Conservation (phyloP, 2,113 vertebrate genomes). For the Phyllostomus discolor region DNA sequence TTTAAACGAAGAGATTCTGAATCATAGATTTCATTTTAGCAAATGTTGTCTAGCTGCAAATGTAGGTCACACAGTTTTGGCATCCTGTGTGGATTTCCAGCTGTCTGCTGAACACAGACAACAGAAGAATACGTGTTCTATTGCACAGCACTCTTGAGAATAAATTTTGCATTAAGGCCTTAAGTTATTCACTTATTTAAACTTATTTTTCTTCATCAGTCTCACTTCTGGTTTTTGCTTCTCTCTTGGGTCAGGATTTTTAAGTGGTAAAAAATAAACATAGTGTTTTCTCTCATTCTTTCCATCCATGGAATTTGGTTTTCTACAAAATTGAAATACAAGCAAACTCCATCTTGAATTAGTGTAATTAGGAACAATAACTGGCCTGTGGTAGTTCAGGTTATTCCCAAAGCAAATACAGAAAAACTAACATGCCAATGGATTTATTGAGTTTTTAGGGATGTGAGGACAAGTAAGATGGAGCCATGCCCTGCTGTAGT, state of each 20-base stretch:
- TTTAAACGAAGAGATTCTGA: slow-evolving; percentile 27
- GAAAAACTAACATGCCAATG: background rate
- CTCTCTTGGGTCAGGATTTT: background rate
- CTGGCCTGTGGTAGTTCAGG: background rate
- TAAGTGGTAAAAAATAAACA: background rate
- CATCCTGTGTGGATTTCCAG: slow-evolving; percentile 60
- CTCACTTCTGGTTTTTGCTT: slow-evolving; percentile 43
- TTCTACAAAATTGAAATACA: slow-evolving; percentile 25
- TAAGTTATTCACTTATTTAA: background rate
- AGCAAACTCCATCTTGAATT: background rate
- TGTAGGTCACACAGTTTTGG: slow-evolving; percentile 53
- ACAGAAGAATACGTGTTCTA: slow-evolving; percentile 11
- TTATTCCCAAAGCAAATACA: background rate
- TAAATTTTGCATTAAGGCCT: background rate
- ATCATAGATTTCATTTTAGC: slow-evolving; percentile 67
- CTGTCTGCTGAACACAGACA: slow-evolving; percentile 58
- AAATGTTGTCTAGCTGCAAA: slow-evolving; percentile 52
- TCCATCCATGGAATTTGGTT: slow-evolving; percentile 12
- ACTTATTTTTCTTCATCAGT: slow-evolving; percentile 34
- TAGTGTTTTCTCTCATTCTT: background rate
- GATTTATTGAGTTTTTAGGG: background rate
- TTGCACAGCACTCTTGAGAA: background rate
- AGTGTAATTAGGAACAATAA: background rate
- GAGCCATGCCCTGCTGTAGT: background rate
- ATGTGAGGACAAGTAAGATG: background rate